Conservation (phyloP, 2,113 vertebrate species). For the Perca schrenkii region DNA sequence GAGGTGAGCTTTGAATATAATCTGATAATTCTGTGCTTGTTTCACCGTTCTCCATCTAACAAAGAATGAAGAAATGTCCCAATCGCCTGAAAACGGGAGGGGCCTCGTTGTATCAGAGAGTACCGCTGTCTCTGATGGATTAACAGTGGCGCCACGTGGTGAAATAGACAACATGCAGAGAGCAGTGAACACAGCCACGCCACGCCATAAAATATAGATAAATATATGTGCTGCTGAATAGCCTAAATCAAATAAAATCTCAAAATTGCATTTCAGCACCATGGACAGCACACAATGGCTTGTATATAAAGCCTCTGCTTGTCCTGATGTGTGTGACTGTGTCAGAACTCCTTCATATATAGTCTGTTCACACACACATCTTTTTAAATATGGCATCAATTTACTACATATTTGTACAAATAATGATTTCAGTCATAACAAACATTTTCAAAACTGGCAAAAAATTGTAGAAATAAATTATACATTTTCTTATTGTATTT, state of each 20-base stretch:
- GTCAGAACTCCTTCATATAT: not conserved
- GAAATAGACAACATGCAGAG: not conserved
- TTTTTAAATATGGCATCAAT: not conserved
- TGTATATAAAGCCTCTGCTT: not conserved
- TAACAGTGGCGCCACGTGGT: constrained; percentile 77
- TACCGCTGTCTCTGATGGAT: constrained; percentile 57
- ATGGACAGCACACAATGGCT: constrained; percentile 30
- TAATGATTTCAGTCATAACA: not conserved
- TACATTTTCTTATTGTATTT: constrained; percentile 9
- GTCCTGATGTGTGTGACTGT: constrained; percentile 38
- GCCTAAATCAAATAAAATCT: not conserved
- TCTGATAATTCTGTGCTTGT: not conserved
- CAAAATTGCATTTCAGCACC: constrained; percentile 49
- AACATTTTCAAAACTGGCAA: not conserved
- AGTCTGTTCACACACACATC: not conserved
- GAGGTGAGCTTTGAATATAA: not conserved
- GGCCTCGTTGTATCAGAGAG: constrained; percentile 34
- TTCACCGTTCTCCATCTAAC: constrained; percentile 63
- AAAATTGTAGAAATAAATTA: not conserved
- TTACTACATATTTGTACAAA: not conserved
- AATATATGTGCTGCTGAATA: not conserved
- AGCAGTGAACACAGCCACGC: not conserved
- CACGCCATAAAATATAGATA: not conserved
- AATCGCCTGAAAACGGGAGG: constrained; percentile 66
- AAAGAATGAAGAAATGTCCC: constrained; percentile 67